A percentile compares a stretch with the other conserved stretches of the same genome.
Evolutionary conservation across 2,113 vertebrate species (phyloP).

Genomic region (Paradisaea rubra): DNA sequence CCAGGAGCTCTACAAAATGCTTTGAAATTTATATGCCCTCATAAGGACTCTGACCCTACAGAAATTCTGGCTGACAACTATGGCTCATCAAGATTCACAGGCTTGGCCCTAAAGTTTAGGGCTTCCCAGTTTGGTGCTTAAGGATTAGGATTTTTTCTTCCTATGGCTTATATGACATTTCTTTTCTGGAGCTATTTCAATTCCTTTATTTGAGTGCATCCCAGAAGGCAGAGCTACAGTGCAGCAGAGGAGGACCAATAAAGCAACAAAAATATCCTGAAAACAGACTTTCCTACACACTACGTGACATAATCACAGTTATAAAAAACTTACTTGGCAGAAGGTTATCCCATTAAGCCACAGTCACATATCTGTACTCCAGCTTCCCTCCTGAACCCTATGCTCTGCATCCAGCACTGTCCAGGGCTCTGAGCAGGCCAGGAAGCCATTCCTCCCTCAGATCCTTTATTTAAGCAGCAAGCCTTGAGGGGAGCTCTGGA

Average conservation of each 20-base stretch:
- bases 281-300: not conserved
- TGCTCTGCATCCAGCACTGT: not conserved
- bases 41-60: not conserved
- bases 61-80: not conserved
- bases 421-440: not conserved
- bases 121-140: not conserved
- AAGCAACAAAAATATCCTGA: not conserved
- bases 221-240: conserved; percentile 4
- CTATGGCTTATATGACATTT: not conserved
- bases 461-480: not conserved
- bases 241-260: not conserved
- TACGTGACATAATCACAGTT: not conserved
- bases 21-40: not conserved
- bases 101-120: not conserved
- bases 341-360: not conserved
- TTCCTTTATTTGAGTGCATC: not conserved
- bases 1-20: not conserved
- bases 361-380: not conserved
- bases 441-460: not conserved
- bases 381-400: not conserved
- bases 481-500: not conserved
- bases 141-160: not conserved
- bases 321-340: not conserved
- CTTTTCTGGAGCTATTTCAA: not conserved
- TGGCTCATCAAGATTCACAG: not conserved